Percentiles rank a stretch among this genome's conserved stretches.
phyloP scores from a whole-genome alignment of 2,113 vertebrate genomes.

The Anarhynchus alexandrinus region DNA sequence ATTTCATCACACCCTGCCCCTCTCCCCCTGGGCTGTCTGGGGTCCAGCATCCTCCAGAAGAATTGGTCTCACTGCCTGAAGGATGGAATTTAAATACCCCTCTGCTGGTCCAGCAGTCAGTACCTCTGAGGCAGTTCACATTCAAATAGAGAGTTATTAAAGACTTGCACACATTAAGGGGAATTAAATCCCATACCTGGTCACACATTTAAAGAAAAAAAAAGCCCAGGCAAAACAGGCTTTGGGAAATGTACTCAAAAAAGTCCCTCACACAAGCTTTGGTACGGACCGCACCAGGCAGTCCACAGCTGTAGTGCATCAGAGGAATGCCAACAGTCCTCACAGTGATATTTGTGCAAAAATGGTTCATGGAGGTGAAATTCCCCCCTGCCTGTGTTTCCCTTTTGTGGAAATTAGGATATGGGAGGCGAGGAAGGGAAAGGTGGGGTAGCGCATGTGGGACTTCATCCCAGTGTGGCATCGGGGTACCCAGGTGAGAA shows the following conservation, averaged over 20 bases:
- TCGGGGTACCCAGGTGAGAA: neutral
- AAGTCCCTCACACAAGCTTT: neutral
- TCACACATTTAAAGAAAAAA: neutral
- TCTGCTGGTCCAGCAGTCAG: neutral
- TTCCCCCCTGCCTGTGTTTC: neutral
- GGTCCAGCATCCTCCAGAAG: neutral
- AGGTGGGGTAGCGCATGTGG: neutral
- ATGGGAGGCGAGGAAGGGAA: neutral
- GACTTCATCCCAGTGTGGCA: neutral
- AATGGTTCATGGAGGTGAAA: neutral
- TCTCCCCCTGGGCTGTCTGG: neutral
- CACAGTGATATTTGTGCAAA: neutral
- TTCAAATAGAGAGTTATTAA: neutral
- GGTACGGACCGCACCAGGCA: neutral
- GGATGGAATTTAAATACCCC: neutral
- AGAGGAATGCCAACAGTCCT: neutral
- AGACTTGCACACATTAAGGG: neutral
- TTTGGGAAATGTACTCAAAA: neutral
- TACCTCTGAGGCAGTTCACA: neutral
- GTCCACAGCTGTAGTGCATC: accelerated
- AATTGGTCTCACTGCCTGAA: neutral
- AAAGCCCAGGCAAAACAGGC: neutral
- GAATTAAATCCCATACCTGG: neutral
- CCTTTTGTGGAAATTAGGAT: neutral
- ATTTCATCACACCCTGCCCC: neutral